phyloP scores from a whole-genome alignment of 2,888 invertebrate genomes.

The Coleophora flavipennella region DNA sequence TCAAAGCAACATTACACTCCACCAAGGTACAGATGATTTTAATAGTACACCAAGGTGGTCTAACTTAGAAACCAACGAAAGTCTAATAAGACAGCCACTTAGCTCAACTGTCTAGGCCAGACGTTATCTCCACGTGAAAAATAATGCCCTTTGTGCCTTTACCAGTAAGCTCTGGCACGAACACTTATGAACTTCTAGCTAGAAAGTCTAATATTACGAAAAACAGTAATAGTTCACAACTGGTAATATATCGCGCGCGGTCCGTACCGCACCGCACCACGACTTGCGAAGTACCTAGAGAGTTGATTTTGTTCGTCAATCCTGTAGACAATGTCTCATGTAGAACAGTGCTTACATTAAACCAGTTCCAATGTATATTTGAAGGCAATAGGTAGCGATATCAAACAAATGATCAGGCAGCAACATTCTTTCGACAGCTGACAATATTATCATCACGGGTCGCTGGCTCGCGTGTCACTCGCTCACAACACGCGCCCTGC shows the following conservation, averaged over 20 bases:
- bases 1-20: constrained; percentile 44
- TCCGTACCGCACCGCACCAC: not conserved
- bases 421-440: constrained; percentile 26
- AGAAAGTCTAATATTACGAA: constrained; percentile 3
- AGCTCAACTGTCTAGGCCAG: constrained; percentile 46
- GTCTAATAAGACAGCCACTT: constrained; percentile 62
- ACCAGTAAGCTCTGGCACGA: constrained; percentile 26
- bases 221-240: not conserved
- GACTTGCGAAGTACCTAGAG: no score
- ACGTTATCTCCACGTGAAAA: constrained; percentile 62
- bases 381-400: no score
- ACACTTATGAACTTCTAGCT: constrained; percentile 1
- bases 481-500: constrained; percentile 19
- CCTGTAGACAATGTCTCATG: no score
- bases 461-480: constrained; percentile 17
- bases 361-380: no score
- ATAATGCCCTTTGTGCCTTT: constrained; percentile 52
- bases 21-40: no score
- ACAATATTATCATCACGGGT: constrained; percentile 25
- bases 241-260: not conserved
- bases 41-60: constrained; percentile 54
- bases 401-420: not conserved
- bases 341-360: no score
- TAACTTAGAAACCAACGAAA: constrained; percentile 36
- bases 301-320: no score